Conservation (phyloP, 2,113 vertebrate genomes). For the Copsychus sechellarum region DNA sequence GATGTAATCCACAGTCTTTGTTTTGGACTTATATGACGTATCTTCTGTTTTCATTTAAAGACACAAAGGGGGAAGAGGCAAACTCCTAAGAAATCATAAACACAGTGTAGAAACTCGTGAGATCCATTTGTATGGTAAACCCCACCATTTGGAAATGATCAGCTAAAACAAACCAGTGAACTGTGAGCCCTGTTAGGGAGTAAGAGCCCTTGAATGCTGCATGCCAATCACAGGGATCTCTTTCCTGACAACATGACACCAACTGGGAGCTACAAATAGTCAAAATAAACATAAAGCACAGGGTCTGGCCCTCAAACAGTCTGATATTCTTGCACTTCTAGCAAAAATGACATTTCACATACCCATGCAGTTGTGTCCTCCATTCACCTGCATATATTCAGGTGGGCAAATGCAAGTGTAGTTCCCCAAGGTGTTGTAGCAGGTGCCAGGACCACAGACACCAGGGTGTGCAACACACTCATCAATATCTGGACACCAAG, state of each 20-base stretch:
- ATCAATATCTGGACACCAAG: slow-evolving; percentile 75
- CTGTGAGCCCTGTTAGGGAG: background rate
- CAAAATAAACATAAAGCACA: background rate
- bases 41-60: background rate
- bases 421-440: slow-evolving; percentile 87
- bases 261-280: background rate
- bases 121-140: background rate
- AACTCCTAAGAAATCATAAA: background rate
- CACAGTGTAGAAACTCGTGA: background rate
- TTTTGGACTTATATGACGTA: background rate
- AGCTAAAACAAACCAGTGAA: background rate
- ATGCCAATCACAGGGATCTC: background rate
- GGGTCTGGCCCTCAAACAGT: background rate
- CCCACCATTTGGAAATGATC: background rate
- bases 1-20: background rate
- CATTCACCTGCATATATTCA: slow-evolving; percentile 85
- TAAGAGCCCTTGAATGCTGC: background rate
- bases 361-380: slow-evolving; percentile 88
- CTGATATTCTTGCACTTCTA: background rate
- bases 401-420: slow-evolving; percentile 86
- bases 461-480: slow-evolving; percentile 80
- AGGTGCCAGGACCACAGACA: slow-evolving; percentile 84
- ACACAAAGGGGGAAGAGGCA: background rate
- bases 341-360: slow-evolving; percentile 14
- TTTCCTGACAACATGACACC: background rate